A percentile compares a stretch with the other conserved stretches of the same genome.
Evolutionary conservation across 1,140 invertebrate genomes (phyloP).

Genomic region (Coptotermes formosanus): DNA sequence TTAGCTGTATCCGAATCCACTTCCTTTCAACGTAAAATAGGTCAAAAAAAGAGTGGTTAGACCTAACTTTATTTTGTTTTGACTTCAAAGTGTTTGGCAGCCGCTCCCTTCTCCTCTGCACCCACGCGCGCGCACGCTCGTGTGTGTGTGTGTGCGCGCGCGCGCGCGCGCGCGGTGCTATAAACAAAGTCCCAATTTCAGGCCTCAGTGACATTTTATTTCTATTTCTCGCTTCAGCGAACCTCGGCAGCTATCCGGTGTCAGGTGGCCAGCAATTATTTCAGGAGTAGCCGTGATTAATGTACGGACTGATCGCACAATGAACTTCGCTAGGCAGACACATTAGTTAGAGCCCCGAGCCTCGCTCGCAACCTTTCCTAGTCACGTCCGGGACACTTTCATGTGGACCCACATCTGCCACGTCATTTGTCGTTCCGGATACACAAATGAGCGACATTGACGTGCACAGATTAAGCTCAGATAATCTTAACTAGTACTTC

Average conservation of each 20-base stretch:
- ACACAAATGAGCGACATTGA: not conserved
- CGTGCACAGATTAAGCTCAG: not conserved
- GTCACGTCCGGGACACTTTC: not conserved
- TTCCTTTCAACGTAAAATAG: too few relatives aligned
- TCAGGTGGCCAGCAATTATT: not conserved
- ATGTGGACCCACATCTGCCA: not conserved
- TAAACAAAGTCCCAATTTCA: not conserved
- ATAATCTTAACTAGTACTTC: not conserved
- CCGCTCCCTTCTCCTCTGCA: too few relatives aligned
- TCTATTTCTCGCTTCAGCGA: not conserved
- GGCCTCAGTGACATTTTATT: constrained; percentile 5
- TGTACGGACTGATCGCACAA: not conserved
- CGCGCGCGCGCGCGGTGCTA: not conserved
- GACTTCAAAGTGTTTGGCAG: too few relatives aligned
- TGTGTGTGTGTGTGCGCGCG: too few relatives aligned
- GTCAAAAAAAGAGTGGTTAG: too few relatives aligned
- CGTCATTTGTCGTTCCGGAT: not conserved
- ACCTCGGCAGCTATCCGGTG: not conserved
- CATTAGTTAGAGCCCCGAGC: not conserved
- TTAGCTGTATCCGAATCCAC: too few relatives aligned
- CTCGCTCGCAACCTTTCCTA: not conserved
- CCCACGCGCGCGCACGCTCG: not conserved
- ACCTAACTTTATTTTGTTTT: too few relatives aligned
- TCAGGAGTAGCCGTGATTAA: not conserved
- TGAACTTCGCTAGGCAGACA: constrained; percentile 10